A percentile compares a stretch with the other conserved stretches of the same genome.
Evolutionary conservation across 2,888 invertebrate genomes (phyloP).

Genomic region (Erebia ligea): DNA sequence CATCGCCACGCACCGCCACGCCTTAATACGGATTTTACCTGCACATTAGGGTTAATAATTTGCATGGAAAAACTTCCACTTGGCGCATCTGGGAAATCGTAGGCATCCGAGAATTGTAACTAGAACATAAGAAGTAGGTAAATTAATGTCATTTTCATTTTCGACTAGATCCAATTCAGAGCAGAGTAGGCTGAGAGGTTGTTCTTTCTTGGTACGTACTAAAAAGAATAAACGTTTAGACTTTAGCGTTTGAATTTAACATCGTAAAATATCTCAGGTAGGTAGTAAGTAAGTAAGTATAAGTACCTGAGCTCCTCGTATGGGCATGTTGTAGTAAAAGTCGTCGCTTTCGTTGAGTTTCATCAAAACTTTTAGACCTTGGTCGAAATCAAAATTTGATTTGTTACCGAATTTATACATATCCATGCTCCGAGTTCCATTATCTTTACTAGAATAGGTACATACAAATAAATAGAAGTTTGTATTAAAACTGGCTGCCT

Average conservation of each 20-base stretch:
- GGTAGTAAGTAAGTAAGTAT: slow-evolving; percentile 40
- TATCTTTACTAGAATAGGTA: slow-evolving; percentile 46
- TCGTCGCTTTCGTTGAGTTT: slow-evolving; percentile 72
- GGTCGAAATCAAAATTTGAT: slow-evolving; percentile 70
- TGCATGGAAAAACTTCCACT: slow-evolving; percentile 81
- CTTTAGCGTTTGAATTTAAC: not conserved
- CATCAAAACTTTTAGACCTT: slow-evolving; percentile 69
- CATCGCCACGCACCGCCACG: not conserved
- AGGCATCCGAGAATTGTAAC: slow-evolving; percentile 81
- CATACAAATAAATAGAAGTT: not conserved
- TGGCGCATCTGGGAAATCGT: slow-evolving; percentile 83
- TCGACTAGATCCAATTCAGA: too few relatives aligned
- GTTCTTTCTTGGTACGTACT: too few relatives aligned
- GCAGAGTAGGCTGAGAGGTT: too few relatives aligned
- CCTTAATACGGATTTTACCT: slow-evolving; percentile 49
- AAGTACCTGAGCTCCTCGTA: slow-evolving; percentile 75
- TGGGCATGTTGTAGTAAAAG: slow-evolving; percentile 75
- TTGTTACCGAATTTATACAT: slow-evolving; percentile 75
- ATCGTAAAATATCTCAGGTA: not conserved
- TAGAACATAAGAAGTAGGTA: slow-evolving; percentile 51
- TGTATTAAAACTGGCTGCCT: too few relatives aligned
- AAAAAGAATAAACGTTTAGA: not conserved
- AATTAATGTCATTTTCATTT: too few relatives aligned
- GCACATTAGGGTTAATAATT: slow-evolving; percentile 68
- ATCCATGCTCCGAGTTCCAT: slow-evolving; percentile 52